A percentile compares a stretch with the other conserved stretches of the same genome.
phyloP scores from a whole-genome alignment of 2,888 invertebrate species.

The Mimas tiliae region DNA sequence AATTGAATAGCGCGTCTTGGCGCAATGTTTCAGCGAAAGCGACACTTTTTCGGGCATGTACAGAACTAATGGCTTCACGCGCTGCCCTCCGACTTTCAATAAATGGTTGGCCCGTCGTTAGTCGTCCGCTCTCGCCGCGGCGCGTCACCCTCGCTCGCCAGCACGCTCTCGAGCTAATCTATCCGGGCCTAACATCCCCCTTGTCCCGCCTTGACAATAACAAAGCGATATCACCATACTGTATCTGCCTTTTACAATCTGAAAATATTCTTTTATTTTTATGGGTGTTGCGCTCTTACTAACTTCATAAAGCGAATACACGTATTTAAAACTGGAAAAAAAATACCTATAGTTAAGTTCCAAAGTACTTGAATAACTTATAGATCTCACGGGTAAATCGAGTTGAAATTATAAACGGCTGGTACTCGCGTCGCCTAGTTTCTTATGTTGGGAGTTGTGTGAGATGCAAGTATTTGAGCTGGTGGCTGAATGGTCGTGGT shows the following conservation, averaged over 20 bases:
- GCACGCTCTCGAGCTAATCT: constrained; percentile 12
- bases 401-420: constrained; percentile 51
- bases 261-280: not conserved
- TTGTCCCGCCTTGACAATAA: not conserved
- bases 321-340: not conserved
- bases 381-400: constrained; percentile 42
- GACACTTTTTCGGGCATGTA: constrained; percentile 78
- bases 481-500: constrained; percentile 48
- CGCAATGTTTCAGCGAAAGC: constrained; percentile 77
- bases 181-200: constrained; percentile 6
- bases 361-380: constrained; percentile 34
- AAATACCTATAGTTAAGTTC: not conserved
- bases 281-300: not conserved
- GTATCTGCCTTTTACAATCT: not conserved
- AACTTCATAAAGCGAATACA: not conserved
- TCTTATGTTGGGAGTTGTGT: constrained; percentile 49
- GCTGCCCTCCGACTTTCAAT: constrained; percentile 77
- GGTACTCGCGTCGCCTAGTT: constrained; percentile 50
- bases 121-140: not conserved
- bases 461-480: constrained; percentile 56
- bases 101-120: constrained; percentile 55
- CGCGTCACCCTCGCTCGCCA: not conserved
- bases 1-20: constrained; percentile 75
- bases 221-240: not conserved
- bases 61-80: constrained; percentile 78